Base-by-base conservation (phyloP, 1,140 invertebrate genomes). In the Drosophila tropicalis region DNA sequence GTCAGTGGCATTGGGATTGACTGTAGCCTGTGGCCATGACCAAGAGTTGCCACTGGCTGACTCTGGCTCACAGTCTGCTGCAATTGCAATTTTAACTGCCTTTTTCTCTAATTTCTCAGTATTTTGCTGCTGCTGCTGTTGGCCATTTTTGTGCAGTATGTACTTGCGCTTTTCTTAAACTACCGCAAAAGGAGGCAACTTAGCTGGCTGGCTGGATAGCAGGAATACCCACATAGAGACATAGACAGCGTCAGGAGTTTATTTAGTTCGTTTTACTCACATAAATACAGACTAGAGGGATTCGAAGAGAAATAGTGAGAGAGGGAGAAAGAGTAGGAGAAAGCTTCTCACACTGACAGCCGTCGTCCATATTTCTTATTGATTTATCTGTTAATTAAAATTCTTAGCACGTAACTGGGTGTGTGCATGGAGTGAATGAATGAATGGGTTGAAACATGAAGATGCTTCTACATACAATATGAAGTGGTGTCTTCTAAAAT, bases 311-410 rank as follows among this genome's bases (percentile, higher is more conserved):
- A 3, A n/a, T 4, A 39, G 36, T 36, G 57, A 34, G 15, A 36
- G 39, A 41, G 41, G 39, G 54, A 51, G 29, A 15, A 36, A 72
- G 57, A 62, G 10, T 17, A 19, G 36, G 19, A 60, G 70, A 72
- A 65, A 79, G 79, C 44, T 47, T 47, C 55, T 71, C 70, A 72
- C 83, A 79, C 83, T 81, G 84, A 89, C 84, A 89, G 84, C 76
- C 84, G 73, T 89, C 81, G 85, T 89, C 84, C 84, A 89, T 89
- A 89, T 89, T 89, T 89, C 84, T 89, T 89, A 89, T 89, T 89
- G 84, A 89, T 89, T 89, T 89, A 89, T 89, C 84, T 89, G 84
- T 89, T 89, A 89, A 89, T 89, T 89, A 89, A 89, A 89, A 89
- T 89, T 89, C 84, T 83, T 90, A 90, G 84, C 84, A 89, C 84